Evolutionary conservation across 2,113 vertebrate species (phyloP), one percentile per base, ranked within the genome.

Genomic region (Brachionichthys hirsutus): DNA sequence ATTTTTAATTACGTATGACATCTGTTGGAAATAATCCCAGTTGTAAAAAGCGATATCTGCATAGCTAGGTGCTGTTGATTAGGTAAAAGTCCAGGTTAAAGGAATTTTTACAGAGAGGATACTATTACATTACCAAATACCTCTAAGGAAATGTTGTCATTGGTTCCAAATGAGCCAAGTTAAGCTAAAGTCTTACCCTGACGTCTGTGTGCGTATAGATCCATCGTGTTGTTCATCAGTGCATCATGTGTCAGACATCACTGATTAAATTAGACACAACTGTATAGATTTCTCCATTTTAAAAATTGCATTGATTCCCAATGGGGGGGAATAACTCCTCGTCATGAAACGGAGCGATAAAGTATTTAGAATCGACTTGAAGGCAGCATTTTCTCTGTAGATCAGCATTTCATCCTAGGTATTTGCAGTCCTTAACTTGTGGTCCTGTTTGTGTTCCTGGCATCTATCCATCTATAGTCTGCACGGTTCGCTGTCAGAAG

Each of bases 401-500:
- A n/a, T n/a, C n/a, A n/a, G n/a, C n/a, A n/a, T 60, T 62, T 2
- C 50, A 16, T 9, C 67, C 20, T 55, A 64, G 49, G 45, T 54
- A 36, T 19, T 58, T 44, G 30, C 41, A 30, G 16, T 24, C 14
- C 14, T 40, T 54, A 43, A 67, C 11, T 19, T 54, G 17, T 60
- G 22, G 34, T 40, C 19, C 1, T 34, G 2, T 57, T 34, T 45
- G 16, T 75, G 35, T 58, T 57, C 61, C 53, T 72, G 42, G 42
- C 55, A 0, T 66, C 18, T 34, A 45, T 67, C 74, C 8, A 30
- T 30, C 24, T 30, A 30, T 40, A 99, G 96, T 98, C 80, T 98
- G 95, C 7, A 91, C 94, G 0, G 87, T 96, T 35, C 94, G 92
- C 72, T 98, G 95, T 83, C 97, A 95, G 88, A 93, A 92, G 83